Percentiles rank a stretch among this genome's conserved stretches.
These are phyloP conservation scores for Amblyopsis hoosieri DNA, from an alignment of 2,797 vertebrate species.

Conservation along the genomic window DNA sequence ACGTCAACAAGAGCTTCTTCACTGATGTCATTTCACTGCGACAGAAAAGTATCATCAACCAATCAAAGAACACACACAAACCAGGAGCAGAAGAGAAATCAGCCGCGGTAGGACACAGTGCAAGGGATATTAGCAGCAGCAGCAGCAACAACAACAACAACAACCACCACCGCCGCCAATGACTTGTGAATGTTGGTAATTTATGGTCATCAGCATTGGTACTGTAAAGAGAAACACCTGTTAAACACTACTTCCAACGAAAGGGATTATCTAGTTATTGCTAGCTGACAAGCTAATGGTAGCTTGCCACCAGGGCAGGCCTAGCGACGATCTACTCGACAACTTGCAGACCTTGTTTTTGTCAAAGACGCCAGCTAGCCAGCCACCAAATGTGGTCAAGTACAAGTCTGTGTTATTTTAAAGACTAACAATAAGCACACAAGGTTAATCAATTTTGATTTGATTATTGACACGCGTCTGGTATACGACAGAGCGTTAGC, in stretches of 20 bases:
- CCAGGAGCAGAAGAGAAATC: conserved; percentile 39
- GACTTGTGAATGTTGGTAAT: conserved; percentile 2
- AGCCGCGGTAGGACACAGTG: not conserved
- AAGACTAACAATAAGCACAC: not conserved
- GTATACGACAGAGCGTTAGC: conserved; percentile 1
- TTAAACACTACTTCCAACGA: not conserved
- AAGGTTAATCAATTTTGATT: not conserved
- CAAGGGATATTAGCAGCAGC: not conserved
- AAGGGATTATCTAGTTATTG: not conserved
- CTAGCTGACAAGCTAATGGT: conserved; percentile 38
- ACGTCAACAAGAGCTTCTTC: rapidly evolving
- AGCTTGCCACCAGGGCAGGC: conserved; percentile 14
- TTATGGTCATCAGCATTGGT: not conserved
- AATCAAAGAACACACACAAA: conserved; percentile 27
- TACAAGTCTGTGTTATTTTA: not conserved
- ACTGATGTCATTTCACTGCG: conserved; percentile 48
- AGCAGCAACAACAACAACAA: not conserved
- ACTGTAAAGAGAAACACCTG: not conserved
- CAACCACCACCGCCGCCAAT: too few species aligned
- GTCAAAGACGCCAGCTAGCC: conserved; percentile 8
- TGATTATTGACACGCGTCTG: too few species aligned
- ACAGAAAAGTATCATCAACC: conserved; percentile 26
- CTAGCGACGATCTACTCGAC: conserved; percentile 4
- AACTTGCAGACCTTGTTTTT: conserved; percentile 31
- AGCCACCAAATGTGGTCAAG: not conserved